Evolutionary conservation across 2,113 vertebrate species (phyloP), one percentile per base, ranked within the genome.

Genomic region (Rhegmatorhina hoffmannsi): DNA sequence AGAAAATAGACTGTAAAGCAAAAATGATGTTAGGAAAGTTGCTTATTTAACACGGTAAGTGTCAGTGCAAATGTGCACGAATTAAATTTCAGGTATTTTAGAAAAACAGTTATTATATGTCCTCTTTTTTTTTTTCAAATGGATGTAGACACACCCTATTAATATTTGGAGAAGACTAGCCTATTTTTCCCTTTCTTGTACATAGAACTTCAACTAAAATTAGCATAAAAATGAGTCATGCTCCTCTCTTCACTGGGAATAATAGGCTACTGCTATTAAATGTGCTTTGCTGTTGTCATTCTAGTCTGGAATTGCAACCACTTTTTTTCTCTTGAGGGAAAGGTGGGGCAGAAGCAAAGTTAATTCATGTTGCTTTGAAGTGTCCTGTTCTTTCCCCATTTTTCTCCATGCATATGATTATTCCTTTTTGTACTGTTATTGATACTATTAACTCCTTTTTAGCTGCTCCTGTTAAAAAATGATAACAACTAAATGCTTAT

Each of bases 311-410:
- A 50, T 43, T 75, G 25, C 56, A 92, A 67, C 36, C 56, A 31
- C 18, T 23, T 94, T 86, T 76, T 83, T 80, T 56, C 63, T 79
- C 84, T 78, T 34, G 43, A 84, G 67, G 50, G 31, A 84, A 80
- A 76, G 55, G 19, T 77, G 59, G 4, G 29, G 33, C 72, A 73
- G 50, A 28, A 78, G 3, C 47, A 74, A 72, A 88, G 13, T 53
- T 75, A 84, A 73, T 90, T 94, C 18, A 40, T 11, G 7, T 75
- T 87, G 33, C 74, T 87, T 93, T 93, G 81, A 90, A 95, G 43
- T 15, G 15, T 75, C 34, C 29, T 47, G 21, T 19, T 85, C 31
- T 81, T 91, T 81, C 16, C 19, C 9, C 2, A 0, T 68, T 79
- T 69, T 60, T 78, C 44, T 73, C 25, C 63, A 26, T 0, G 0